Conservation (phyloP, 2,888 invertebrate genomes). For the Aproaerema taeniolella region DNA sequence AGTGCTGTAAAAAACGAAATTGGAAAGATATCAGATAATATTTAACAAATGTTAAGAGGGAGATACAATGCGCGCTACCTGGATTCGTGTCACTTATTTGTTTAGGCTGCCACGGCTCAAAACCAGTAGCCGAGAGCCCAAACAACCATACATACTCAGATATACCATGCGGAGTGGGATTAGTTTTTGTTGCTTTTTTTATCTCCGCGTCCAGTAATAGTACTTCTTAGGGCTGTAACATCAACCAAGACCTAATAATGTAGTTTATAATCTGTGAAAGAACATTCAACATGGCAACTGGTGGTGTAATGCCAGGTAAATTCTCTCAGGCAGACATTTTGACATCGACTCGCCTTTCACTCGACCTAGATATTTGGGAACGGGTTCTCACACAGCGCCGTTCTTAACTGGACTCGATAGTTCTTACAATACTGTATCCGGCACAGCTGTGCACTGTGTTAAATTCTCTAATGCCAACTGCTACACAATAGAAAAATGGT, state of each 20-base stretch:
- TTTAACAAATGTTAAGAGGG: conserved; percentile 63
- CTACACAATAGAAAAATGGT: too few relatives aligned
- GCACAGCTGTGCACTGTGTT: conserved; percentile 40
- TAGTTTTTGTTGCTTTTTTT: conserved; percentile 67
- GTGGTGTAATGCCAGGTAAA: too few relatives aligned
- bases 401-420: conserved; percentile 13
- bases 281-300: too few relatives aligned
- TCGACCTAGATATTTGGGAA: conserved; percentile 74
- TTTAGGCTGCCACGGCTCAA: conserved; percentile 68
- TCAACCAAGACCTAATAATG: neutral
- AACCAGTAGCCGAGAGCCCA: conserved; percentile 69
- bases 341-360: conserved; percentile 70
- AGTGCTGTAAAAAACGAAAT: too few relatives aligned
- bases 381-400: conserved; percentile 52
- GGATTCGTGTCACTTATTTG: conserved; percentile 68
- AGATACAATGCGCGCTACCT: conserved; percentile 63
- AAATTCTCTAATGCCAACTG: too few relatives aligned
- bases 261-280: neutral
- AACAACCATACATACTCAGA: conserved; percentile 48
- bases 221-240: conserved; percentile 17
- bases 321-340: conserved; percentile 36
- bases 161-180: conserved; percentile 40
- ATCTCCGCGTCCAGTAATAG: conserved; percentile 46
- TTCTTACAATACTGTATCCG: conserved; percentile 32
- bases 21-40: conserved; percentile 67